Evolutionary conservation across 1,140 invertebrate genomes (phyloP).

Genomic region (Batillaria attramentaria): DNA sequence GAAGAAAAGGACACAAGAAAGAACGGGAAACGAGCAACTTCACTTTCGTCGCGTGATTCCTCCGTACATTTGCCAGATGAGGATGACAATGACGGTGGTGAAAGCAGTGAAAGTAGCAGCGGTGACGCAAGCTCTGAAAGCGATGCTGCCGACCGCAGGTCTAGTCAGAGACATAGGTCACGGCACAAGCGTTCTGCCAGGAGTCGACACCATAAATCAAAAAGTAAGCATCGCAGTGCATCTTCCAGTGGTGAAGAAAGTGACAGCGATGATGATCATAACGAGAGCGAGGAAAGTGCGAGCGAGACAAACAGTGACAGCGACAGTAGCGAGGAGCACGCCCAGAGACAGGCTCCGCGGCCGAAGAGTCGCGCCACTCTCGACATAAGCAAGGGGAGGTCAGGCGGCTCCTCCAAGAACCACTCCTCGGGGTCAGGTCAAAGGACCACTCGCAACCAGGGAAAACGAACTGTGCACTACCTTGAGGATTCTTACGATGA

Average conservation of each 20-base stretch:
- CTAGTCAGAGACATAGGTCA: conserved; percentile 55
- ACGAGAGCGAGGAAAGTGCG: conserved; percentile 33
- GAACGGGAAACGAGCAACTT: conserved; percentile 20
- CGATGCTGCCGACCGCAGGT: conserved; percentile 15
- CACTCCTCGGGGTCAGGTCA: conserved; percentile 22
- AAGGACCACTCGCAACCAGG: conserved; percentile 65
- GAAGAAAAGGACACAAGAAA: conserved; percentile 14
- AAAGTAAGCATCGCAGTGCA: conserved; percentile 3
- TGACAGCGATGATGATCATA: conserved; percentile 14
- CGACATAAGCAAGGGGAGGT: neutral
- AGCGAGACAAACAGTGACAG: conserved; percentile 40
- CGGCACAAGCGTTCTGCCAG: conserved; percentile 65
- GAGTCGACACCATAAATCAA: conserved; percentile 42
- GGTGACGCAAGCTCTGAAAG: conserved; percentile 1
- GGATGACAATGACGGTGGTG: conserved; percentile 22
- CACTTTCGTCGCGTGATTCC: neutral
- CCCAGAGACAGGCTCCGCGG: conserved; percentile 14
- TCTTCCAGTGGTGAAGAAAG: neutral
- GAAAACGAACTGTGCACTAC: conserved; percentile 68
- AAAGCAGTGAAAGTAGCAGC: neutral
- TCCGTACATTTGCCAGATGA: conserved; percentile 11
- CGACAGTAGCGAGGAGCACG: conserved; percentile 52
- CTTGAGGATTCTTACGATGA: conserved; percentile 68
- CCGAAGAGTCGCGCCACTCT: neutral
- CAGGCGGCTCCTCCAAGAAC: conserved; percentile 15